Evolutionary conservation across 2,113 vertebrate genomes (phyloP).

Genomic region (Solea senegalensis): DNA sequence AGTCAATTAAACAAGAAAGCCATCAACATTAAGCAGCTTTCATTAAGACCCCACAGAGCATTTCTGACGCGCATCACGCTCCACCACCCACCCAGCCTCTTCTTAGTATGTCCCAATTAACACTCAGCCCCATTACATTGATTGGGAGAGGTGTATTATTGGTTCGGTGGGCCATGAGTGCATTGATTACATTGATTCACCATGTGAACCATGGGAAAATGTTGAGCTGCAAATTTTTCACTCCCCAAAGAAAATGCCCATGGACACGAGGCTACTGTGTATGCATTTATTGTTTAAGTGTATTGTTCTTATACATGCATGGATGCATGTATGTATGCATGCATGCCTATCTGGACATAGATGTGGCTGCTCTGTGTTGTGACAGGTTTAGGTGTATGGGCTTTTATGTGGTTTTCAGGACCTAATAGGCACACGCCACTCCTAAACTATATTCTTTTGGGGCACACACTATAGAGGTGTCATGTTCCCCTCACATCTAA

Average conservation of each 20-base stretch:
- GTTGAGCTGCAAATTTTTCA: conserved; percentile 71
- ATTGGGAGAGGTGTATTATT: conserved; percentile 74
- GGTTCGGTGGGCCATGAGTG: conserved; percentile 69
- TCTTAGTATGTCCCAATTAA: conserved; percentile 73
- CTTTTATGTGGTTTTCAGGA: conserved; percentile 62
- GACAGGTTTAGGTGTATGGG: conserved; percentile 32
- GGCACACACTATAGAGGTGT: conserved; percentile 28
- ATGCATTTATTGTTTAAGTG: conserved; percentile 9
- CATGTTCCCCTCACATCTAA: conserved; percentile 26
- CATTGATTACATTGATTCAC: conserved; percentile 78
- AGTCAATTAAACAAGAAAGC: conserved; percentile 42
- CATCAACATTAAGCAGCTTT: conserved; percentile 49
- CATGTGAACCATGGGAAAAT: conserved; percentile 75
- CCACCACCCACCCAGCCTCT: conserved; percentile 51
- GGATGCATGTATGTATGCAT: too few species aligned
- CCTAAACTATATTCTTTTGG: conserved; percentile 58
- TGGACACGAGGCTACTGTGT: conserved; percentile 25
- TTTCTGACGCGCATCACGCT: conserved; percentile 56
- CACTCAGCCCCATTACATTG: conserved; percentile 76
- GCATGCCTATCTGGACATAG: conserved; percentile 33
- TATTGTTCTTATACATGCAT: conserved; percentile 4
- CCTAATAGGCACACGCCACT: conserved; percentile 66
- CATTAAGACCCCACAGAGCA: conserved; percentile 31
- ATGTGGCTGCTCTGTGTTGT: conserved; percentile 28
- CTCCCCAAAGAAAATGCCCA: conserved; percentile 31